Conservation (phyloP, 2,888 invertebrate species). For the Apomyelois bistriatella region DNA sequence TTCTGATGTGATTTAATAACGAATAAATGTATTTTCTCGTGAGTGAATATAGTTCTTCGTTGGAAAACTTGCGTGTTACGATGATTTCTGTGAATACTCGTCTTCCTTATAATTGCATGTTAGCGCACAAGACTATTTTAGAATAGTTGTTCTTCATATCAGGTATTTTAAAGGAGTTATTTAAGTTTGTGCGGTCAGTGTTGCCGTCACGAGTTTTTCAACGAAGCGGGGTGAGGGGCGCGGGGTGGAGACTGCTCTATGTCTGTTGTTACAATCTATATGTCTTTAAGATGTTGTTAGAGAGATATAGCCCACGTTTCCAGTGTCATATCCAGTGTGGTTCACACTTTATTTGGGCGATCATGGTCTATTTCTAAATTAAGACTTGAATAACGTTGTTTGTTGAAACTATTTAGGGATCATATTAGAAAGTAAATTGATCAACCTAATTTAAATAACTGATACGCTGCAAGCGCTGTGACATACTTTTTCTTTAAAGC, state of each 20-base stretch:
- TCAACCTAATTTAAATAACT: background rate
- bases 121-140: conserved; percentile 70
- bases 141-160: conserved; percentile 70
- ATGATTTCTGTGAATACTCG: conserved; percentile 49
- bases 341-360: conserved; percentile 29
- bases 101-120: conserved; percentile 70
- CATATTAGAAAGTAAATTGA: conserved; percentile 36
- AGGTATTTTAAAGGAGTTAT: conserved; percentile 56
- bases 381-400: conserved; percentile 65
- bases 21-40: conserved; percentile 45
- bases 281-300: conserved; percentile 59
- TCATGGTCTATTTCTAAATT: conserved; percentile 48
- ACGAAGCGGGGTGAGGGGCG: conserved; percentile 38
- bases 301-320: conserved; percentile 30
- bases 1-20: conserved; percentile 59
- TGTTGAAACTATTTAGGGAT: conserved; percentile 62
- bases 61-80: conserved; percentile 59
- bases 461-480: background rate
- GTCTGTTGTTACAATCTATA: conserved; percentile 57
- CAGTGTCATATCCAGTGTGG: conserved; percentile 24
- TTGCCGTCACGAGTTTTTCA: conserved; percentile 55
- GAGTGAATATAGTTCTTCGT: conserved; percentile 43
- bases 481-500: background rate
- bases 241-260: conserved; percentile 23
- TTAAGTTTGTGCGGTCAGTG: conserved; percentile 41